Evolutionary conservation across 2,797 vertebrate genomes (phyloP), one percentile per base, ranked within the genome.

Genomic region (Sphaeramia orbicularis): DNA sequence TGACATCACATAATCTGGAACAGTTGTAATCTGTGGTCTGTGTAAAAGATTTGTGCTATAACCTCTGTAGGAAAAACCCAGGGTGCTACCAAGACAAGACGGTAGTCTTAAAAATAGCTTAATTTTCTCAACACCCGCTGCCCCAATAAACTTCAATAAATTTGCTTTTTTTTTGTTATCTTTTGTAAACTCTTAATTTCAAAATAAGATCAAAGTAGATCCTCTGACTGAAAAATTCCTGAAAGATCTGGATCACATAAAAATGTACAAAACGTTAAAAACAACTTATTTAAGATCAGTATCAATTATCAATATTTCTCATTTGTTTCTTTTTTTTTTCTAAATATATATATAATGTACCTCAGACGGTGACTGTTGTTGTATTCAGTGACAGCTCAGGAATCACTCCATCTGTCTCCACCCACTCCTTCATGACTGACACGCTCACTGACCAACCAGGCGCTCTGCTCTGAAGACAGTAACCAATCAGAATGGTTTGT

Each of bases 181-280:
- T 88, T 90, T 86, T 91, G 86, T 88, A 92, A 92, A 91, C 76
- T 87, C 84, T 91, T 86, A 94, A 94, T 93, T 93, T 86, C 90
- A 95, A 96, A 95, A 95, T 94, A 94, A 96, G 87, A 36, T 96
- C 92, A 91, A 91, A 85, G 88, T 93, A 94, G 87, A 93, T 92
- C 87, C 88, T 90, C 93, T 95, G 94, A 90, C 94, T 96, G 96
- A 96, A 99, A 98, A 97, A 96, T 95, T 94, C 91, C 93, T 95
- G 95, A 97, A 97, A 96, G 95, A 93, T 91, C 94, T 94, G 94
- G 84, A 94, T 96, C 92, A 96, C 95, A 95, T 97, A 97, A 94
- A 98, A 98, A 96, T 95, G 86, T 95, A 96, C 89, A 95, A 95
- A 96, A 95, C 74, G 67, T 90, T 94, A 95, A 96, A 96, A 96